phyloP scores from a whole-genome alignment of 2,113 vertebrate genomes.

The Odontophorus gujanensis region DNA sequence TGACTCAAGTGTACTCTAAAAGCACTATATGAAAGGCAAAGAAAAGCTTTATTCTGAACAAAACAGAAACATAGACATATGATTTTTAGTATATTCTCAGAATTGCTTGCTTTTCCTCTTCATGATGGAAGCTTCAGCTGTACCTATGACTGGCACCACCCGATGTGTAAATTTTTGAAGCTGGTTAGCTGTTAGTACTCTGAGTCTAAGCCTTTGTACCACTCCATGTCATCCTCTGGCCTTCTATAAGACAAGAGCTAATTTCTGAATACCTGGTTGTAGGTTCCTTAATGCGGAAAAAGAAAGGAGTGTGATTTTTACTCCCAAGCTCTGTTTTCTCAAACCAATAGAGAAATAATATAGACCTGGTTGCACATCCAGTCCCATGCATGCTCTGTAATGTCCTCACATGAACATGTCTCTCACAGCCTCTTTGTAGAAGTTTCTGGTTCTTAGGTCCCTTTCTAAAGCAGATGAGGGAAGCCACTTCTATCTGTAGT shows the following conservation, averaged over 20 bases:
- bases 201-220: fast-evolving
- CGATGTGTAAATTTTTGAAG: fast-evolving
- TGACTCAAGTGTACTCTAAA: constrained; percentile 55
- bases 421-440: fast-evolving
- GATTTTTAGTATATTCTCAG: not conserved
- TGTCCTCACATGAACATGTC: fast-evolving
- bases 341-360: fast-evolving
- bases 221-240: fast-evolving
- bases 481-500: not conserved
- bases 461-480: not conserved
- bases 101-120: fast-evolving
- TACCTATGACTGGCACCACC: fast-evolving
- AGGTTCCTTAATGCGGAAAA: fast-evolving
- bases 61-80: not conserved
- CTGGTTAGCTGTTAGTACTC: fast-evolving
- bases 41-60: constrained; percentile 19
- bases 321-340: fast-evolving
- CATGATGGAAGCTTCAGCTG: fast-evolving
- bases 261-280: fast-evolving
- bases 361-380: fast-evolving
- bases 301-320: not conserved
- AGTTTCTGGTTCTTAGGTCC: fast-evolving
- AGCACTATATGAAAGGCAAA: constrained; percentile 18
- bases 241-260: fast-evolving
- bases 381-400: fast-evolving